Conservation (phyloP, 2,888 invertebrate species). For the Leucophenga montana region DNA sequence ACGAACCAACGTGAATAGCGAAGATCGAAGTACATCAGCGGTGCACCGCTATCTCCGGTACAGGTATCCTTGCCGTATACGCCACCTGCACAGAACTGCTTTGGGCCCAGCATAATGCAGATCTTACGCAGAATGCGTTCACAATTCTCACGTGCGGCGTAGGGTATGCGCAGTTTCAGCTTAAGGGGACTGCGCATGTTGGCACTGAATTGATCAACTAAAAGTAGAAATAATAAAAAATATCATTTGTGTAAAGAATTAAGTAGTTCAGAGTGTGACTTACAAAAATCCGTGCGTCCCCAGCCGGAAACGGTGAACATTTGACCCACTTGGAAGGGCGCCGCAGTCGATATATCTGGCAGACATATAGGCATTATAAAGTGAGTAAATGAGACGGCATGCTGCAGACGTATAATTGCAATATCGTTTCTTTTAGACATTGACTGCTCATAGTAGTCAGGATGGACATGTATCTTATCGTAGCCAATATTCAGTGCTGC, state of each 20-base stretch:
- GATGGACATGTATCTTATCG: slow-evolving; percentile 79
- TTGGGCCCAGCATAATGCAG: slow-evolving; percentile 74
- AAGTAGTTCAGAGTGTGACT: too few relatives aligned
- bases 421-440: slow-evolving; percentile 76
- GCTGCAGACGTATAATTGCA: slow-evolving; percentile 73
- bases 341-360: slow-evolving; percentile 61
- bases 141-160: slow-evolving; percentile 76
- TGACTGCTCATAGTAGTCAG: slow-evolving; percentile 75
- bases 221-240: too few relatives aligned
- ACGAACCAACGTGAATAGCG: slow-evolving; percentile 75
- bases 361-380: slow-evolving; percentile 78
- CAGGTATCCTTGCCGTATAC: slow-evolving; percentile 81
- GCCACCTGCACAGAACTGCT: slow-evolving; percentile 83
- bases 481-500: slow-evolving; percentile 78
- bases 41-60: slow-evolving; percentile 81
- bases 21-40: slow-evolving; percentile 77
- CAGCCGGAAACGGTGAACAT: slow-evolving; percentile 78
- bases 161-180: slow-evolving; percentile 78
- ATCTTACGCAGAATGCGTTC: slow-evolving; percentile 74
- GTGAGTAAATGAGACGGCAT: slow-evolving; percentile 72
- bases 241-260: too few relatives aligned
- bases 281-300: slow-evolving; percentile 77
- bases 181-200: slow-evolving; percentile 76
- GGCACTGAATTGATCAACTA: slow-evolving; percentile 70
- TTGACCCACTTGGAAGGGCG: slow-evolving; percentile 72